A percentile compares a stretch with the other conserved stretches of the same genome.
Conservation (phyloP, 2,888 invertebrate genomes). For the Acanthosepion esculentum region DNA sequence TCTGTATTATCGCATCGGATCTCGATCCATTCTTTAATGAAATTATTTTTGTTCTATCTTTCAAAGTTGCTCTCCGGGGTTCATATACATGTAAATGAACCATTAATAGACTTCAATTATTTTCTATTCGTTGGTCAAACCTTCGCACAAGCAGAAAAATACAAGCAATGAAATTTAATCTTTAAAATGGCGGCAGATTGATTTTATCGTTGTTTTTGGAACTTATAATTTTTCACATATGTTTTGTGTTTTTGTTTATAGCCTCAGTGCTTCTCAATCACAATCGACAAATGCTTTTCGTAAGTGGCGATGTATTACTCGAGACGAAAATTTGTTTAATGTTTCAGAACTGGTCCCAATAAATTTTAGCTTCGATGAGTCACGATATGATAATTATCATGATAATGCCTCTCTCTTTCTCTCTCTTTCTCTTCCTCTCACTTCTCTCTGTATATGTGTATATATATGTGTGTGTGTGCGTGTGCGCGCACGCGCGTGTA, state of each 20-base stretch:
- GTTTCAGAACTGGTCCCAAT: neutral
- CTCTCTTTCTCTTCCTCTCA: too few relatives aligned
- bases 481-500: too few relatives aligned
- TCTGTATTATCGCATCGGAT: neutral
- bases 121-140: neutral
- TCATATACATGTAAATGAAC: neutral
- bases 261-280: neutral
- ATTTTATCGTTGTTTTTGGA: neutral
- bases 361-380: neutral
- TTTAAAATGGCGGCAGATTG: neutral
- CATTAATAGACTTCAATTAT: neutral
- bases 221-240: neutral
- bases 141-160: neutral
- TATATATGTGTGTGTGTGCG: too few relatives aligned
- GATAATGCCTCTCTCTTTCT: neutral
- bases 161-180: neutral
- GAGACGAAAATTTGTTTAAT: neutral
- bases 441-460: neutral
- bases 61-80: neutral
- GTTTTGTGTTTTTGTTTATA: neutral
- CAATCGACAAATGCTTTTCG: neutral
- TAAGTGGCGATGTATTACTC: neutral
- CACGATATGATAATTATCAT: neutral
- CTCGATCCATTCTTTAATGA: neutral
- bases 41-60: neutral